Percentiles rank a stretch among this genome's conserved stretches.
These are phyloP conservation scores for Genyomyrus donnyi DNA, from an alignment of 2,113 vertebrate genomes.

Conservation along the genomic window DNA sequence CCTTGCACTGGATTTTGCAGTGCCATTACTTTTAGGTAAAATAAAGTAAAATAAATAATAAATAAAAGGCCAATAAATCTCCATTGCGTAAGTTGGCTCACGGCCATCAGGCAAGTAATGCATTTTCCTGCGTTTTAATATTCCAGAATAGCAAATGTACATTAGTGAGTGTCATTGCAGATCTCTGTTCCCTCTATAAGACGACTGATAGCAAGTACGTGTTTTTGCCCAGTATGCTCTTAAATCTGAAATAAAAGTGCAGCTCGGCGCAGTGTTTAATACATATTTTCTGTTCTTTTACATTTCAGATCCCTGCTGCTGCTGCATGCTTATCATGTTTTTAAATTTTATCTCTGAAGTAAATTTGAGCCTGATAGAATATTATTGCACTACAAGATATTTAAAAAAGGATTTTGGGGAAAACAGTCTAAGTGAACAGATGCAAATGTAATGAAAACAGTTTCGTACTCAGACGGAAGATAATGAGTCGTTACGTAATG, in stretches of 20 bases:
- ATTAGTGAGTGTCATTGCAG: neutral
- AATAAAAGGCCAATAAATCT: neutral
- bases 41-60: neutral
- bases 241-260: neutral
- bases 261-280: neutral
- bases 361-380: neutral
- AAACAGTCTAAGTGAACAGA: neutral
- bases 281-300: neutral
- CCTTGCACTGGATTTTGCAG: neutral
- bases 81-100: neutral
- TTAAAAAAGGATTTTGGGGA: neutral
- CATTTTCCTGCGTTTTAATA: neutral
- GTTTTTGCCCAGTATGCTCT: neutral
- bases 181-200: neutral
- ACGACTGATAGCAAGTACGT: neutral
- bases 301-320: neutral
- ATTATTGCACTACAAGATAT: neutral
- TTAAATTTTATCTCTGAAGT: neutral
- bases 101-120: neutral
- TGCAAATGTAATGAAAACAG: neutral
- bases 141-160: neutral
- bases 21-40: neutral
- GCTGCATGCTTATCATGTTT: neutral
- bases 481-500: neutral
- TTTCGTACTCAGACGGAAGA: neutral